phyloP scores from a whole-genome alignment of 2,113 vertebrate species.

The Parus major region DNA sequence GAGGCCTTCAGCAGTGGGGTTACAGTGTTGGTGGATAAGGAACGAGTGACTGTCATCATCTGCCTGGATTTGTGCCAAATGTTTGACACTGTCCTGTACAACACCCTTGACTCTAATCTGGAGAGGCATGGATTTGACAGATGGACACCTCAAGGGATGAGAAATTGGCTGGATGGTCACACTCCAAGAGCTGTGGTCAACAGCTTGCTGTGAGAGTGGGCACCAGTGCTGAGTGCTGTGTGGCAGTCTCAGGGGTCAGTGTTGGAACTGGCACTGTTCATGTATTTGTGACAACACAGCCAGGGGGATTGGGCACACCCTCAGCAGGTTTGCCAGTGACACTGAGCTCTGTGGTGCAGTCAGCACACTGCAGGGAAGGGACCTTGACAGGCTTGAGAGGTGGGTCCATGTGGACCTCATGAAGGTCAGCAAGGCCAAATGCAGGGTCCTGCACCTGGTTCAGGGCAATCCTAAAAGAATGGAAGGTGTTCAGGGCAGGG shows the following conservation, averaged over 20 bases:
- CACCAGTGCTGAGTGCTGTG: neutral
- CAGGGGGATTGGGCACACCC: neutral
- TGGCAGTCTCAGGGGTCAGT: neutral
- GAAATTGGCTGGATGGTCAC: neutral
- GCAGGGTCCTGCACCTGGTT: neutral
- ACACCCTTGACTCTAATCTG: neutral
- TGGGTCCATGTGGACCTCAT: neutral
- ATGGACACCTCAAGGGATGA: neutral
- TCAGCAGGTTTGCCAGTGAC: neutral
- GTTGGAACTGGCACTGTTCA: neutral
- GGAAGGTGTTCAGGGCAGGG: neutral
- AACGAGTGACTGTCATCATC: neutral
- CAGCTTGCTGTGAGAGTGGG: neutral
- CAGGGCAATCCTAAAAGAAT: neutral
- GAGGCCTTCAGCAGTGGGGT: neutral
- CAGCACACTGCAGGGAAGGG: neutral
- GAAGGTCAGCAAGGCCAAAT: neutral
- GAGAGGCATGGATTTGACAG: neutral
- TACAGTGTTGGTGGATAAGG: neutral
- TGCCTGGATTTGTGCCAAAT: neutral
- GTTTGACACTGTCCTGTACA: neutral
- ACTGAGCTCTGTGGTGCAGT: neutral
- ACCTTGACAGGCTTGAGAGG: neutral
- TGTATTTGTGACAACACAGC: neutral
- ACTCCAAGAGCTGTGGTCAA: neutral